A percentile compares a stretch with the other conserved stretches of the same genome.
phyloP scores from a whole-genome alignment of 2,888 invertebrate species.

The Polymixis flavicincta region DNA sequence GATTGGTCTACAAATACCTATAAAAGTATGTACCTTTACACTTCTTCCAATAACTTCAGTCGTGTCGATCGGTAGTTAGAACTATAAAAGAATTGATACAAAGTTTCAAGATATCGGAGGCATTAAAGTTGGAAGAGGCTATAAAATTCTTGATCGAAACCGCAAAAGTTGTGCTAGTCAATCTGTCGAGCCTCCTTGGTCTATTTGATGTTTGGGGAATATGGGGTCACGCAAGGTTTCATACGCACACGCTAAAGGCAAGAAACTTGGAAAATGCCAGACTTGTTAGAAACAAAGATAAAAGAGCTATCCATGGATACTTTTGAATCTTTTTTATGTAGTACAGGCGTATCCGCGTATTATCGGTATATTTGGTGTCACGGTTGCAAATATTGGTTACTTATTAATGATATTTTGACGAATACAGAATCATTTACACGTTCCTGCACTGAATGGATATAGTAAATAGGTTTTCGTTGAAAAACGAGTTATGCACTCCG shows the following conservation, averaged over 20 bases:
- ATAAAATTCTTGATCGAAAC: slow-evolving; percentile 42
- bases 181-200: slow-evolving; percentile 35
- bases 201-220: slow-evolving; percentile 28
- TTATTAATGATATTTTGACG: background rate
- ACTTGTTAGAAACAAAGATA: slow-evolving; percentile 35
- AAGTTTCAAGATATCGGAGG: slow-evolving; percentile 49
- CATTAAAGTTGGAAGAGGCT: slow-evolving; percentile 44
- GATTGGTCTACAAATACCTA: background rate
- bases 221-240: slow-evolving; percentile 46
- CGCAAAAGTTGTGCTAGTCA: slow-evolving; percentile 49
- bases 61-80: slow-evolving; percentile 16
- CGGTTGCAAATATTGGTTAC: background rate
- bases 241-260: slow-evolving; percentile 24
- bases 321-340: slow-evolving; percentile 12
- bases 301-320: slow-evolving; percentile 8
- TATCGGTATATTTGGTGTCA: background rate
- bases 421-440: background rate
- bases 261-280: slow-evolving; percentile 40
- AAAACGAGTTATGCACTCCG: slow-evolving; percentile 5
- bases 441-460: background rate
- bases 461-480: background rate
- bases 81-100: slow-evolving; percentile 48
- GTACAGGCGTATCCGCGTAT: background rate
- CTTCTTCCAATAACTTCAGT: slow-evolving; percentile 2
- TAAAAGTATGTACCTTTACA: background rate